Percentiles rank a stretch among this genome's conserved stretches.
Evolutionary conservation across 2,113 vertebrate genomes (phyloP).

Genomic region (Carassius gibelio): DNA sequence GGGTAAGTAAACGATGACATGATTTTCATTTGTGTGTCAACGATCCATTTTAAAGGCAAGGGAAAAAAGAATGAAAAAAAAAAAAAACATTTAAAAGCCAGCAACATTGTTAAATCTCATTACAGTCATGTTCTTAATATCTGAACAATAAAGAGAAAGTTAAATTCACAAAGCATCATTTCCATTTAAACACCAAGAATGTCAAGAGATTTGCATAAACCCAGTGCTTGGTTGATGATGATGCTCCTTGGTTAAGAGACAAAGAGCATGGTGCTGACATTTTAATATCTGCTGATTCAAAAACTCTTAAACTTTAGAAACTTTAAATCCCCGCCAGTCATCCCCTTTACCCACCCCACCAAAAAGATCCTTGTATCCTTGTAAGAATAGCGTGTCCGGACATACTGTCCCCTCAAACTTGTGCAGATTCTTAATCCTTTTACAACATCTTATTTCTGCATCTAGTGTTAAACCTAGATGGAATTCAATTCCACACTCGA

Average conservation of each 20-base stretch:
- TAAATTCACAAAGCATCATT: conserved; percentile 54
- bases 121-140: conserved; percentile 86
- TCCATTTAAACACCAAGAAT: conserved; percentile 61
- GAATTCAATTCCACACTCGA: not conserved
- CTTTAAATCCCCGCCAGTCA: not conserved
- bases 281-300: conserved; percentile 61
- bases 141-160: conserved; percentile 75
- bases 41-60: conserved; percentile 74
- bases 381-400: conserved; percentile 72
- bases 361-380: conserved; percentile 72
- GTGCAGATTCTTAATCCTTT: conserved; percentile 95
- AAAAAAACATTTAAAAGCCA: conserved; percentile 87
- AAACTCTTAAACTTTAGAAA: conserved; percentile 43
- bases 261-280: conserved; percentile 73
- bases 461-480: conserved; percentile 41
- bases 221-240: conserved; percentile 79
- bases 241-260: conserved; percentile 82
- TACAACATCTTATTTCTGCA: conserved; percentile 79
- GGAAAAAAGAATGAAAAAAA: no score
- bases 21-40: no score
- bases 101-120: conserved; percentile 84
- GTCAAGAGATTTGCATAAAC: conserved; percentile 77
- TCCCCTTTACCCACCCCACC: conserved; percentile 43
- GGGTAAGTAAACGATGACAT: no score
- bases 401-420: conserved; percentile 76